Base-by-base conservation (phyloP, 2,113 vertebrate genomes). In the Atractosteus spatula region DNA sequence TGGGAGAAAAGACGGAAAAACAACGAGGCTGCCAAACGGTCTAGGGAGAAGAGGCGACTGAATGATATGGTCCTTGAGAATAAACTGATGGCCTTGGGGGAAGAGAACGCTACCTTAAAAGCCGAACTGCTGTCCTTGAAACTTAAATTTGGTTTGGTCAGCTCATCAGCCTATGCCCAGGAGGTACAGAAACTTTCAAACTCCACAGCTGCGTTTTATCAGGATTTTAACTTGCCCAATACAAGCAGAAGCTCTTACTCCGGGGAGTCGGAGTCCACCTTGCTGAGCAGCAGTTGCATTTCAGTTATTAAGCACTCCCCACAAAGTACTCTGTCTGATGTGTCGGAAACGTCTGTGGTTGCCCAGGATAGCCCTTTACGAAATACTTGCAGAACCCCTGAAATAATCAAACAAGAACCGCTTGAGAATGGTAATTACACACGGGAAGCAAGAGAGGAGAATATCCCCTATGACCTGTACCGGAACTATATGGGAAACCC, bases 21-120 rank as follows among this genome's bases (percentile, higher is more conserved):
- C 85, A 99, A 99, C 0, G 97, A 98, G 79, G 97, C 97, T 0
- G 97, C 97, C 68, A 98, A 98, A 76, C 92, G 97, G 67, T 99
- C 97, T 0, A 90, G 97, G 68, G 97, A 99, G 88, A 99, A 98
- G 77, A 89, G 97, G 0, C 86, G 97, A 3, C 89, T 98, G 55
- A 99, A 99, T 6, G 96, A 99, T 87, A 93, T 99, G 92, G 97
- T 99, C 76, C 87, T 99, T 8, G 97, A 99, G 91, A 98, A 92
- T 90, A 97, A 97, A 83, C 86, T 99, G 70, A 92, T 97, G 82
- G 96, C 93, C 0, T 88, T 99, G 8, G 96, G 97, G 41, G 95
- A 98, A 75, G 97, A 99, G 76, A 99, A 99, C 3, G 92, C 95
- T 47, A 93, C 94, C 68, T 86, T 99, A 55, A 98, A 95, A 82